Conservation (phyloP, 1,140 invertebrate species). For the Drosophila nasuta region DNA sequence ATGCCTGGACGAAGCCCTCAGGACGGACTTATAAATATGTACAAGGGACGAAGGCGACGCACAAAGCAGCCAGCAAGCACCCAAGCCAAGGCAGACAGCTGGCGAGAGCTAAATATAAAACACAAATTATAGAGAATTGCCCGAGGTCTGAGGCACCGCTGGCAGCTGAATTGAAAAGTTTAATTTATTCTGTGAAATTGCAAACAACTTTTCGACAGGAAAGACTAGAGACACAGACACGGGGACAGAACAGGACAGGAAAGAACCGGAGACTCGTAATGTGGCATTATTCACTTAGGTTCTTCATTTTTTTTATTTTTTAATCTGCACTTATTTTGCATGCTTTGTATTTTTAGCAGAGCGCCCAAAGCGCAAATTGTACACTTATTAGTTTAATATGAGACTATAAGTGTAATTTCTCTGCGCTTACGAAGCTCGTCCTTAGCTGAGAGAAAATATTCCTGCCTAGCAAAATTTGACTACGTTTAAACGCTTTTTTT, state of each 20-base stretch:
- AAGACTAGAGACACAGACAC: neutral
- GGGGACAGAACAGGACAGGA: neutral
- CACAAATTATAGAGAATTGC: conserved; percentile 49
- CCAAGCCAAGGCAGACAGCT: neutral
- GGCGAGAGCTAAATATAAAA: conserved; percentile 68
- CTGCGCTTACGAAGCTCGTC: neutral
- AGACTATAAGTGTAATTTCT: conserved; percentile 17
- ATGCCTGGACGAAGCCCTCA: conserved; percentile 29
- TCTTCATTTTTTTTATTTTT: conserved; percentile 3
- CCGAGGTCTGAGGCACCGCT: neutral
- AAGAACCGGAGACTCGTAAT: neutral
- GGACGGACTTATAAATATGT: conserved; percentile 43
- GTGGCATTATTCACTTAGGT: conserved; percentile 53
- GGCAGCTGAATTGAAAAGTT: conserved; percentile 37
- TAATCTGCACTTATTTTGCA: conserved; percentile 31
- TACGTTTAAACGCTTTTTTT: neutral
- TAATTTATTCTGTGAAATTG: conserved; percentile 39
- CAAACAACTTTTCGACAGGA: conserved; percentile 28
- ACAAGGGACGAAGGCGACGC: conserved; percentile 5
- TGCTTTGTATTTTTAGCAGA: conserved; percentile 6
- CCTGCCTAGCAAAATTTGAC: neutral
- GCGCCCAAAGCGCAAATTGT: conserved; percentile 14
- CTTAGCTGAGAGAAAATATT: too few species aligned
- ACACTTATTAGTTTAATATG: conserved; percentile 20
- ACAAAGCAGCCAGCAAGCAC: conserved; percentile 1